Evolutionary conservation across 2,888 invertebrate genomes (phyloP).

Genomic region (Trachelus troglodyta): DNA sequence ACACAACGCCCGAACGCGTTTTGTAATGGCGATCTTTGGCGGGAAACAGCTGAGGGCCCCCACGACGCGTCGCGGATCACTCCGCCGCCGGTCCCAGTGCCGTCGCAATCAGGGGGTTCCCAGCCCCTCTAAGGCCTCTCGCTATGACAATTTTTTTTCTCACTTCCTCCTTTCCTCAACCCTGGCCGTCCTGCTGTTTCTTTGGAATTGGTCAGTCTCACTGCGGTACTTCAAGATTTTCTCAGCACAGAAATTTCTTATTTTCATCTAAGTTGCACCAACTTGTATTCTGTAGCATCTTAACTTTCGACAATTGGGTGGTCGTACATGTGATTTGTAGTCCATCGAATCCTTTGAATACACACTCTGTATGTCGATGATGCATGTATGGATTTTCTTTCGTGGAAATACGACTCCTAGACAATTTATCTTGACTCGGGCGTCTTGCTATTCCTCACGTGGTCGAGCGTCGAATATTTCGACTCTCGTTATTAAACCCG

Average conservation of each 20-base stretch:
- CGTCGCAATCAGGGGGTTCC: conserved; percentile 20
- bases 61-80: conserved; percentile 49
- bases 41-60: conserved; percentile 77
- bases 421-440: background rate
- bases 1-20: conserved; percentile 68
- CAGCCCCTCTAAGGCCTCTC: background rate
- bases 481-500: background rate
- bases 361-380: background rate
- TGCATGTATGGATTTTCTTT: background rate
- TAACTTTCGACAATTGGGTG: background rate
- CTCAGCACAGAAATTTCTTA: background rate
- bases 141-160: background rate
- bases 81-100: conserved; percentile 45
- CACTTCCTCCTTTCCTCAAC: conserved; percentile 1
- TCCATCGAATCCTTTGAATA: background rate
- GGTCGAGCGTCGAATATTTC: background rate
- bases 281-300: background rate
- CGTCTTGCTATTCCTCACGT: background rate
- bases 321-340: background rate
- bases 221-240: background rate
- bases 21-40: conserved; percentile 76
- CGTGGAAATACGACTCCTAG: background rate
- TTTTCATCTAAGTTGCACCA: background rate
- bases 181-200: background rate
- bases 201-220: background rate